Base-by-base conservation (phyloP, 2,888 invertebrate species). In the Iphiclides podalirius region DNA sequence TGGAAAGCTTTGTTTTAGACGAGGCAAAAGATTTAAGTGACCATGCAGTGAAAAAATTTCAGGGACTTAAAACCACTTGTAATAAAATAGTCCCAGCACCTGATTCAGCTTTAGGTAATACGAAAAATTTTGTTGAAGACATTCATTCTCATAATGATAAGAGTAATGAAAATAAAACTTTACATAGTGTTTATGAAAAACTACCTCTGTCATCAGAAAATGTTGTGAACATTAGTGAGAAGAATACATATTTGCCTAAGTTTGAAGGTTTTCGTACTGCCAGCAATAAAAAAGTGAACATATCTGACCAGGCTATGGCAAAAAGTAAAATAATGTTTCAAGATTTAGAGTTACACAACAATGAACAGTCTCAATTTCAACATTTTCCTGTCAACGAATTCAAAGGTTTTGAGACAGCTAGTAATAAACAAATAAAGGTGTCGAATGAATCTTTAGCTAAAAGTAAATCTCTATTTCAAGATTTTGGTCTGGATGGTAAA, bases 391-490 rank as follows among this genome's bases (percentile, higher is more conserved):
- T 26, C 36, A 34, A 40, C 33, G 34, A 39, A 31, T 40, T 40
- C 11, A 14, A 15, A 2, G 66, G 70, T 8, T 80, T 81, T 53
- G 61, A 74, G 57, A 76, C 75, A 0, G 77, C 72, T n/a, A 72
- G 59, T 54, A 75, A 77, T 9, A 75, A 75, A 57, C 49, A 31
- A 31, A 12, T 78, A 0, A 47, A 37, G n/a, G 44, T 80, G 35
- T 74, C 78, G 2, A 65, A 77, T 61, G 63, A 75, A 51, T 66
- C 75, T 12, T 55, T 85, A 28, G 61, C 66, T 15, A 75, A 67
- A 14, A 54, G 31, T 31, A 31, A 31, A 31, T n/a, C n/a, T 1
- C 12, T 84, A 11, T 81, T 84, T 59, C 59, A 67, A 34, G 75
- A 75, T 55, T 61, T 61, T 16, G 53, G 58, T 9, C n/a, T 28